Evolutionary conservation across 2,888 invertebrate genomes (phyloP).

Genomic region (Drosophila greeni): DNA sequence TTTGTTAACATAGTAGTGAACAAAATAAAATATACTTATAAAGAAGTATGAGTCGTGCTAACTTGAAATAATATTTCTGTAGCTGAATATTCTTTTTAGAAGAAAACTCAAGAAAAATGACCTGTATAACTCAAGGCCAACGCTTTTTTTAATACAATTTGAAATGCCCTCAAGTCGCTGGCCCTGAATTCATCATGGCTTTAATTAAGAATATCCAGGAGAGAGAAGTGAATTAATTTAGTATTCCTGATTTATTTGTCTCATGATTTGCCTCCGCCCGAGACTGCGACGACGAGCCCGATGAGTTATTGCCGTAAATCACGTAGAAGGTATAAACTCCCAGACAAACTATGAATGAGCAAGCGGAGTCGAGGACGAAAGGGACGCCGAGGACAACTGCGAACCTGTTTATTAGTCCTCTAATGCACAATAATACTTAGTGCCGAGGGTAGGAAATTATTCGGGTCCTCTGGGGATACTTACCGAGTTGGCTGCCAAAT

Average conservation of each 20-base stretch:
- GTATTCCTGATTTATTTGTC: slow-evolving; percentile 69
- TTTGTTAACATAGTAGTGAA: too few species aligned
- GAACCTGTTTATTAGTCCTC: slow-evolving; percentile 78
- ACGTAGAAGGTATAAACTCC: slow-evolving; percentile 76
- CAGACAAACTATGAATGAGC: slow-evolving; percentile 59
- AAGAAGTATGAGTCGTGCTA: background rate
- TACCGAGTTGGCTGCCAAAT: slow-evolving; percentile 71
- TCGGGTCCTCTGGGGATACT: slow-evolving; percentile 74
- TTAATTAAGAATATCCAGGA: slow-evolving; percentile 59
- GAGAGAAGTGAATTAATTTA: slow-evolving; percentile 64
- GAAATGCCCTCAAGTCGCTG: background rate
- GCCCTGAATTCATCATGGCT: slow-evolving; percentile 34
- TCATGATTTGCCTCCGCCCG: slow-evolving; percentile 61
- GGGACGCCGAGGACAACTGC: slow-evolving; percentile 49
- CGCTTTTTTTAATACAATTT: background rate
- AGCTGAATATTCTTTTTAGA: background rate
- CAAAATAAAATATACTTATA: background rate
- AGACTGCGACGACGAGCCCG: slow-evolving; percentile 38
- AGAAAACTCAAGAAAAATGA: background rate
- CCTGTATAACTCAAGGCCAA: background rate
- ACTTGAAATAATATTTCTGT: background rate
- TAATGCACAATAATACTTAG: slow-evolving; percentile 77
- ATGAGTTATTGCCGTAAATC: slow-evolving; percentile 77
- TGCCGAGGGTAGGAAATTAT: slow-evolving; percentile 74
- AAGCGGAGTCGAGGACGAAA: slow-evolving; percentile 14